Percentiles rank a stretch among this genome's conserved stretches.
Evolutionary conservation across 2,113 vertebrate genomes (phyloP).

Genomic region (Reinhardtius hippoglossoides): DNA sequence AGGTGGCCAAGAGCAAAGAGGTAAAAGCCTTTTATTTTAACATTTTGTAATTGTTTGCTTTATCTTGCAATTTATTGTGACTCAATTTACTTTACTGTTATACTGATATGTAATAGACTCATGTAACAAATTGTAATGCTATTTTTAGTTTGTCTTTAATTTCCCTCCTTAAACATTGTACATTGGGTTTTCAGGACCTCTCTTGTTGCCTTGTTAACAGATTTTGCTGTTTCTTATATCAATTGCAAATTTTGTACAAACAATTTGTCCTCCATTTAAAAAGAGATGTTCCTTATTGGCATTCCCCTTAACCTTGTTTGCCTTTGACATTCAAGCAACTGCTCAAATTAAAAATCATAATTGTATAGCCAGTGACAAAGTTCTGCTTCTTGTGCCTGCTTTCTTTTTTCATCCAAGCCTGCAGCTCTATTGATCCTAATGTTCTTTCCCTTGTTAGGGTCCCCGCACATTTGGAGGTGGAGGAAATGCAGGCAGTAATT

Average conservation of each 20-base stretch:
- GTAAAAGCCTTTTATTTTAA: slow-evolving; percentile 66
- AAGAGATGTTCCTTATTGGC: slow-evolving; percentile 3
- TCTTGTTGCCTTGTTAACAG: background rate
- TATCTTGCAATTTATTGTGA: too few species aligned
- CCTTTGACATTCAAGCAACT: slow-evolving; percentile 18
- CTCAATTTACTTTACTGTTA: too few species aligned
- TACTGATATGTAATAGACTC: too few species aligned
- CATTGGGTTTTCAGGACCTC: background rate
- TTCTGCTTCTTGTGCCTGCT: background rate
- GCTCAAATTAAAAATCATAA: slow-evolving; percentile 34
- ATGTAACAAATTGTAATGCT: too few species aligned
- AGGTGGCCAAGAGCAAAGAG: slow-evolving; percentile 97
- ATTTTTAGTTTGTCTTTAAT: too few species aligned
- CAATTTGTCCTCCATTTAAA: slow-evolving; percentile 16
- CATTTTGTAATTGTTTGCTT: too few species aligned
- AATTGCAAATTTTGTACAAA: slow-evolving; percentile 9
- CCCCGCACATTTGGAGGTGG: slow-evolving; percentile 94
- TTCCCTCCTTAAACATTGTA: too few species aligned
- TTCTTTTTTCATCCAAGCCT: slow-evolving; percentile 8
- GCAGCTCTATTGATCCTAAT: slow-evolving; percentile 30
- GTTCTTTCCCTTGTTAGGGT: slow-evolving; percentile 58
- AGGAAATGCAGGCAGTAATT: slow-evolving; percentile 90
- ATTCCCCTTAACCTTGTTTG: slow-evolving; percentile 24
- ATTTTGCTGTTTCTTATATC: background rate
- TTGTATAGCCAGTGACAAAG: slow-evolving; percentile 3